phyloP scores from a whole-genome alignment of 2,888 invertebrate genomes.

The Heliconius sara region DNA sequence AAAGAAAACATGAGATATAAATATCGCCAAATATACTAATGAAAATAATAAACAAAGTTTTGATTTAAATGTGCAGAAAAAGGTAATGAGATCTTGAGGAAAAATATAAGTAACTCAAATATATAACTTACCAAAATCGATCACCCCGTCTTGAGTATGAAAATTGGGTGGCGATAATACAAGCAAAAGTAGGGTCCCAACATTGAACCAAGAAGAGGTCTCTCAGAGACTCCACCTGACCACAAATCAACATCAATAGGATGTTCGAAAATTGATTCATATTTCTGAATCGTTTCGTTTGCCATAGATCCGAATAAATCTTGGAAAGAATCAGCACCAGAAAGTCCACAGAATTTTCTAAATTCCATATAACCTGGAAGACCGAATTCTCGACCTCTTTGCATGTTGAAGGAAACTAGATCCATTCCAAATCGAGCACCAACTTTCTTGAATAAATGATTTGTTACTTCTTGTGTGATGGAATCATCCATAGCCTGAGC shows the following conservation, averaged over 20 bases:
- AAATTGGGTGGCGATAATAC: constrained; percentile 96
- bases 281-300: constrained; percentile 92
- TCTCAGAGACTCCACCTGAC: constrained; percentile 97
- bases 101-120: background rate
- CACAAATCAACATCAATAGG: constrained; percentile 96
- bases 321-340: constrained; percentile 90
- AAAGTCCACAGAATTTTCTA: constrained; percentile 94
- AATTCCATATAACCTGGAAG: constrained; percentile 97
- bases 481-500: constrained; percentile 98
- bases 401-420: constrained; percentile 96
- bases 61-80: background rate
- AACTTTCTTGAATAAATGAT: constrained; percentile 94
- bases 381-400: constrained; percentile 95
- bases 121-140: constrained; percentile 90
- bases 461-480: constrained; percentile 94
- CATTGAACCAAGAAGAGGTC: constrained; percentile 95
- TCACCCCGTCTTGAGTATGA: constrained; percentile 94
- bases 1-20: constrained; percentile 36
- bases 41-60: background rate
- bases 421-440: constrained; percentile 92
- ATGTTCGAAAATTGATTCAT: constrained; percentile 93
- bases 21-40: background rate
- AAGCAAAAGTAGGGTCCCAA: constrained; percentile 97
- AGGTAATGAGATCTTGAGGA: background rate
- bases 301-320: constrained; percentile 94